Evolutionary conservation across 2,113 vertebrate genomes (phyloP).

Genomic region (Coptodon rendalli): DNA sequence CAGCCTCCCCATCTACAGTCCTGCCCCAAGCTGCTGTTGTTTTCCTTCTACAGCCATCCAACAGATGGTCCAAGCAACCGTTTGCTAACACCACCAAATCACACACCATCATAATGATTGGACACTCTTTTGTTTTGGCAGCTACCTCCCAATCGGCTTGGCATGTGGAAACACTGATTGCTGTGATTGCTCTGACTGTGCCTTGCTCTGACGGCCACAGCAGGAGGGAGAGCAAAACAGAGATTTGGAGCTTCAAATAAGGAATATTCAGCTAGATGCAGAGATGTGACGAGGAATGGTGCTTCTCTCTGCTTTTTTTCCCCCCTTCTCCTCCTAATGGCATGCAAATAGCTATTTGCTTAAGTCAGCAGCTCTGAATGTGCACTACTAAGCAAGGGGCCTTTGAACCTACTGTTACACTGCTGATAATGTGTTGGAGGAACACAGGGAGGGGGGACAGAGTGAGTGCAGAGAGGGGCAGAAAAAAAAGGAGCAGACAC

Average conservation of each 20-base stretch:
- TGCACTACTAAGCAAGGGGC: conserved; percentile 58
- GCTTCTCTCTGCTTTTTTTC: conserved; percentile 40
- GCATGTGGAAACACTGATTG: conserved; percentile 59
- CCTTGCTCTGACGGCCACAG: conserved; percentile 51
- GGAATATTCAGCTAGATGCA: conserved; percentile 43
- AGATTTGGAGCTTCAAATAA: conserved; percentile 33
- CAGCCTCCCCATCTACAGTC: not conserved
- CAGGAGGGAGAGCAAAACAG: conserved; percentile 21
- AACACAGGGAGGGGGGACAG: conserved; percentile 18
- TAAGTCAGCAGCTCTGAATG: conserved; percentile 59
- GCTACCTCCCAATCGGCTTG: conserved; percentile 53
- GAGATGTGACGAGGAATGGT: conserved; percentile 51
- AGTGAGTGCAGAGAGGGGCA: not conserved
- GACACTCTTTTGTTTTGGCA: conserved; percentile 62
- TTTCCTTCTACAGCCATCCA: conserved; percentile 43
- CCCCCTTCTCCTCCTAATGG: conserved; percentile 36
- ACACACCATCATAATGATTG: conserved; percentile 45
- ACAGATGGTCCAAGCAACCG: conserved; percentile 48
- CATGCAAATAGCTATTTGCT: conserved; percentile 63
- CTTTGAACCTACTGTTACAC: conserved; percentile 51
- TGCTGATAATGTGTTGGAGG: conserved; percentile 35
- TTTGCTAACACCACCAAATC: conserved; percentile 49
- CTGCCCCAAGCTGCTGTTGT: conserved; percentile 44
- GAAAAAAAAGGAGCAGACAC: not conserved
- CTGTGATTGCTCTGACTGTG: conserved; percentile 57